These are phyloP conservation scores for Apeltes quadracus DNA, from an alignment of 2,113 vertebrate genomes.

Conservation along the genomic window DNA sequence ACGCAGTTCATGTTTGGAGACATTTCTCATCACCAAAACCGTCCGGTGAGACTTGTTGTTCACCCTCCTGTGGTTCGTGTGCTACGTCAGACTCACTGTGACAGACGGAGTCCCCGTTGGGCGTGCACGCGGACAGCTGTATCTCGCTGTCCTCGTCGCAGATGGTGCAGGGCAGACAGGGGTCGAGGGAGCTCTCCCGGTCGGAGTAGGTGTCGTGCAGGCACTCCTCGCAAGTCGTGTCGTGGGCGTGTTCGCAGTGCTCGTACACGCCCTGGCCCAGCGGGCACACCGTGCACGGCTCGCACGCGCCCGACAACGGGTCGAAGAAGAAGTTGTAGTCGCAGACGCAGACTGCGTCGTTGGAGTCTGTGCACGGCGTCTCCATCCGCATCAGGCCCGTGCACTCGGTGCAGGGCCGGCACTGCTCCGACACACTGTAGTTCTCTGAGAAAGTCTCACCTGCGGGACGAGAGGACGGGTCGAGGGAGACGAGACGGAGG, in stretches of 20 bases:
- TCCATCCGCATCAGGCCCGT: constrained; percentile 90
- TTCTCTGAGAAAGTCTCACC: constrained; percentile 92
- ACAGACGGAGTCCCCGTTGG: constrained; percentile 83
- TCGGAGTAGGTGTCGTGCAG: constrained; percentile 89
- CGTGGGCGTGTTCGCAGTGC: constrained; percentile 83
- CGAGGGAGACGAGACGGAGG: constrained; percentile 14
- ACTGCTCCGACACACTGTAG: constrained; percentile 87
- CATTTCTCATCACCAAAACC: not conserved
- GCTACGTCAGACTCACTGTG: constrained; percentile 85
- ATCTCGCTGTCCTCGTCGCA: constrained; percentile 88
- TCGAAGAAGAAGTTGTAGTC: constrained; percentile 88
- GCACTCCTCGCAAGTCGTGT: constrained; percentile 92
- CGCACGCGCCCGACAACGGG: constrained; percentile 67
- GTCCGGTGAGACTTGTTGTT: not conserved
- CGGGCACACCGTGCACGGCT: constrained; percentile 85
- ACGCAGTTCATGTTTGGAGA: too few relatives aligned
- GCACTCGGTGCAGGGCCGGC: constrained; percentile 87
- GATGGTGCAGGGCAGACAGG: constrained; percentile 93
- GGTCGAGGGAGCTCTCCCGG: constrained; percentile 91
- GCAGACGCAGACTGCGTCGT: constrained; percentile 89
- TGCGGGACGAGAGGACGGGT: constrained; percentile 33
- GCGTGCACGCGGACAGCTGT: constrained; percentile 81
- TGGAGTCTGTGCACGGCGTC: constrained; percentile 94
- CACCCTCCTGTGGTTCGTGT: not conserved
- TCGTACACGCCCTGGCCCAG: constrained; percentile 85